Evolutionary conservation across 2,797 vertebrate species (phyloP), one percentile per base, ranked within the genome.

Genomic region (Aldrovandia affinis): DNA sequence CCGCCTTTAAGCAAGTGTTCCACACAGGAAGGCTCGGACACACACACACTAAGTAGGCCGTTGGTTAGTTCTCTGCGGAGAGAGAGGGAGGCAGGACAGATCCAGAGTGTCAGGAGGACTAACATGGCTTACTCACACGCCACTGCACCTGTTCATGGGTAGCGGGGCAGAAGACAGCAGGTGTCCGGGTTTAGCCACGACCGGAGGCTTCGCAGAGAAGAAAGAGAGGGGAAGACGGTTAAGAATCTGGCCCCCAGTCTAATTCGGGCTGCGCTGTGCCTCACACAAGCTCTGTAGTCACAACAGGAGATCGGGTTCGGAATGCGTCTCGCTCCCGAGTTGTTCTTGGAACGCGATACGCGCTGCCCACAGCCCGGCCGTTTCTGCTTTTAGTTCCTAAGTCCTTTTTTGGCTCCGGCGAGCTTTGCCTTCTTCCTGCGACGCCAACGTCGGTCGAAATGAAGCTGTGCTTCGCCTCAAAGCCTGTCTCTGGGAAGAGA

Each of bases 1-100:
- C 55, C 39, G 33, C 79, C 54, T 81, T 59, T 39, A 59, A 59
- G 14, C 20, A 1, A 39, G 33, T 33, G 39, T 73, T 65, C 80
- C 15, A n/a, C 33, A 61, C 18, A 80, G 42, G 39, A 52, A 30
- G 81, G 22, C 57, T 3, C 0, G 28, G 85, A 44, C n/a, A n/a
- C n/a, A n/a, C n/a, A 25, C 81, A 88, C 85, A 57, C 73, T 47
- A 75, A 44, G 82, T 81, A 55, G 54, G 82, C 42, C 30, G 42
- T 81, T 85, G 86, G 89, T 88, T 86, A n/a, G 55, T 12, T 28
- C 80, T 86, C 80, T 36, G 9, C 78, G 87, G 57, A 86, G 86
- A 83, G 79, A 73, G 82, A 83, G 47, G 44, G 80, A 44, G 81
- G 85, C 83, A 55, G 63, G 75, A 50, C 30, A 83, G 81, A 84